Evolutionary conservation across 2,797 vertebrate species (phyloP).

Genomic region (Sternarchorhynchus goeldii): DNA sequence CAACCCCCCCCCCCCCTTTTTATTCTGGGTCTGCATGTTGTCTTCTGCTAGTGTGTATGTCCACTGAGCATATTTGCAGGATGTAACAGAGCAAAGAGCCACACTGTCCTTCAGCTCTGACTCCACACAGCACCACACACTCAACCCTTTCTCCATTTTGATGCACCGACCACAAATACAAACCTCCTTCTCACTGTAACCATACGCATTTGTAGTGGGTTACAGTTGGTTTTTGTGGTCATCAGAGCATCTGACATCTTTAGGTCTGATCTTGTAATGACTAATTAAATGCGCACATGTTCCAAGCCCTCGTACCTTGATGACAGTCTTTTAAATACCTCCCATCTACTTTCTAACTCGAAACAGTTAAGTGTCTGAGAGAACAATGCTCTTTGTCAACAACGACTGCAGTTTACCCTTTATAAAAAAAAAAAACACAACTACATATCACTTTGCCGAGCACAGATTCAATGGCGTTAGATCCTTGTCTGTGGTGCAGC

Average conservation of each 20-base stretch:
- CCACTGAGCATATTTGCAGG: slow-evolving; percentile 32
- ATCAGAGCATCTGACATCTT: background rate
- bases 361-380: background rate
- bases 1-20: slow-evolving; percentile 4
- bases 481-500: slow-evolving; percentile 23
- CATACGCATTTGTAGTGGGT: background rate
- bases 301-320: background rate
- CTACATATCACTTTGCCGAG: slow-evolving; percentile 4
- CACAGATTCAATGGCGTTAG: slow-evolving; percentile 39
- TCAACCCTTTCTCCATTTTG: background rate
- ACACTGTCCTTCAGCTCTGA: slow-evolving; percentile 57
- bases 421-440: slow-evolving; percentile 7
- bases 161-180: too few relatives aligned
- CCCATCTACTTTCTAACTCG: background rate
- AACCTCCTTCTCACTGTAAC: background rate
- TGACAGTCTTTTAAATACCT: background rate
- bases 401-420: background rate
- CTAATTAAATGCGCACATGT: background rate
- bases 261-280: background rate
- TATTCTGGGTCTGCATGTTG: slow-evolving; percentile 29
- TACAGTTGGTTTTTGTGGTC: background rate
- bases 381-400: slow-evolving; percentile 8
- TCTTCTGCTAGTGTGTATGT: slow-evolving; percentile 18
- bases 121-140: slow-evolving; percentile 3
- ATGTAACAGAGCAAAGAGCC: slow-evolving; percentile 70